These are phyloP conservation scores for Illadopsis cleaveri DNA, from an alignment of 2,113 vertebrate species.

Conservation along the genomic window DNA sequence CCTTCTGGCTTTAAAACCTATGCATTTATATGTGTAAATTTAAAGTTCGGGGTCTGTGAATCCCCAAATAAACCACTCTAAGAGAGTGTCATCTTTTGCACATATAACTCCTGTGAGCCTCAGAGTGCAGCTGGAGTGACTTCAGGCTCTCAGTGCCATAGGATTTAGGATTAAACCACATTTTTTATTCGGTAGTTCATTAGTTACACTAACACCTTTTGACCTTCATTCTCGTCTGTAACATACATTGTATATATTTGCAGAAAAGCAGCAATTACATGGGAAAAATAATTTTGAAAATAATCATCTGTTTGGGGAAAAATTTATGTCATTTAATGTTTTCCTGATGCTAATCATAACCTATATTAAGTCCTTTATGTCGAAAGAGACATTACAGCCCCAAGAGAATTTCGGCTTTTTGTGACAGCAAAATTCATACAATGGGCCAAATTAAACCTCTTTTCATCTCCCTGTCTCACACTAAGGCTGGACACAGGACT, in stretches of 20 bases:
- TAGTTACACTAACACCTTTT: background rate
- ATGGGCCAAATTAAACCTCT: background rate
- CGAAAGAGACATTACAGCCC: background rate
- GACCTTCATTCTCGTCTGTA: background rate
- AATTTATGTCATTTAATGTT: background rate
- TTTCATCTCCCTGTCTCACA: background rate
- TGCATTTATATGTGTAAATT: conserved; percentile 55
- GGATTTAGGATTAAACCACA: background rate
- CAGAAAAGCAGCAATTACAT: background rate
- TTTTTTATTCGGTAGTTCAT: background rate
- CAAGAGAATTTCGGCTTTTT: background rate
- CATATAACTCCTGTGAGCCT: background rate
- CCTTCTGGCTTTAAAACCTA: conserved; percentile 55
- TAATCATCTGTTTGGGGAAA: background rate
- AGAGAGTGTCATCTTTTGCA: background rate
- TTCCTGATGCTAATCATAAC: background rate
- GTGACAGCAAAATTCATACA: background rate
- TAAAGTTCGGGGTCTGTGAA: background rate
- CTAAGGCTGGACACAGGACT: background rate
- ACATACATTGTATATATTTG: background rate
- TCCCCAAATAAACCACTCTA: background rate
- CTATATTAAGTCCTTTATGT: background rate
- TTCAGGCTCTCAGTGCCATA: background rate
- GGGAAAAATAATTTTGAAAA: background rate
- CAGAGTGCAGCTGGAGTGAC: background rate